Evolutionary conservation across 2,888 invertebrate species (phyloP), one percentile per base, ranked within the genome.

Genomic region (Elaeidobius kamerunicus): DNA sequence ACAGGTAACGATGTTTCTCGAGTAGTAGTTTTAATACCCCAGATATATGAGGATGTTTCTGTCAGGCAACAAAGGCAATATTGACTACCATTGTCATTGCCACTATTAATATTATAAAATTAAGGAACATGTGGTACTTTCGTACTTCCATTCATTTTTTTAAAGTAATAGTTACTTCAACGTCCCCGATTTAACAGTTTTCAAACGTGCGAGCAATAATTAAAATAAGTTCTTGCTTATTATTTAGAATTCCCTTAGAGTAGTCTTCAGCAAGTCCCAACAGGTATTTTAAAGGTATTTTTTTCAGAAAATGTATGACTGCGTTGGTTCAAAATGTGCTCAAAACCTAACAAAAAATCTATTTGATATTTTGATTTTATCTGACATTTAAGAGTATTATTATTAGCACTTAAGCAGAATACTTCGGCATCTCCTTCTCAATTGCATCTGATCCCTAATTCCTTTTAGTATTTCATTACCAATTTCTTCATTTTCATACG

Each of bases 221-320:
- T 4, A 23, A 9, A 6, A 23, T 23, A 4, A 23, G 9, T 23
- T 23, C 23, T 23, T 23, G 23, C 17, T 51, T 44, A 1, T 38
- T 34, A 17, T 44, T 51, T 2, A 51, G 20, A 14, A 51, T 38
- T 1, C 30, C 38, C 14, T 44, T 44, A 1, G n/a, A 14, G 15
- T 51, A 44, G 18, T 44, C 44, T 27, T 51, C 44, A 1, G 51
- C 51, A 30, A 51, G 44, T 1, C 51, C 51, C 51, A 51, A 38
- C 11, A 51, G 35, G 36, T 38, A 51, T 51, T 51, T 51, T 19
- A 51, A 11, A 28, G 38, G 44, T 30, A 45, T 16, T 36, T 38
- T n/a, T 51, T 7, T 39, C 43, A 7, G 44, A 35, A 17, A 51
- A 44, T 11, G 36, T 27, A 44, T 44, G 3, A 16, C 19, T 51